Base-by-base conservation (phyloP, 2,888 invertebrate species). In the Volucella bombylans region DNA sequence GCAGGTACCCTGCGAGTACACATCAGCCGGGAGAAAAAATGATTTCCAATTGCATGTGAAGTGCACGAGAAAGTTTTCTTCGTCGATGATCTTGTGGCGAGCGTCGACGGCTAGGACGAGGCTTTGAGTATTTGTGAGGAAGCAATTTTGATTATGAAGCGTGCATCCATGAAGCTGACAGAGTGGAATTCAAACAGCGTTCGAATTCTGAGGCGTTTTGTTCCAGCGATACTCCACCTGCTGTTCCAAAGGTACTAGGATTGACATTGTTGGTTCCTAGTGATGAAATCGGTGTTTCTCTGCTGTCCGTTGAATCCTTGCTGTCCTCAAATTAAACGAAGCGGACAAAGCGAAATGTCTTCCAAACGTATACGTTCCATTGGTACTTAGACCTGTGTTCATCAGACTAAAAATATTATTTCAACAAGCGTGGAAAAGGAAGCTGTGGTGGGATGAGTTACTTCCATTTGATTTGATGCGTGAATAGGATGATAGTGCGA, bases 331-430 rank as follows among this genome's bases (percentile, higher is more conserved):
- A n/a, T n/a, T n/a, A n/a, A n/a, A 12, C 55, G 11, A 38, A 38
- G 15, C 6, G 23, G 2, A 57, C 45, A 4, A 68, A 68, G 39
- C 38, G 55, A 9, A 15, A 18, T 12, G 55, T 65, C 8, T 43
- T 65, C 18, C 65, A 65, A 18, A 52, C 52, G 23, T 67, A n/a
- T 67, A 41, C 15, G 52, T 52, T 18, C 65, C 23, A 18, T 12
- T 68, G 8, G 68, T 55, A 18, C 54, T 57, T 14, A 12, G 39
- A 12, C 57, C 49, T 18, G 18, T 18, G 18, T 1, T 18, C 18
- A 18, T 18, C 18, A 18, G 18, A 18, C 18, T 18, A 18, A 18
- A 18, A 18, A 18, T 18, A 18, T 18, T 18, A 18, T 18, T 18
- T 18, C 18, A 18, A 18, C 18, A 18, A 18, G 18, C 18, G 18